Base-by-base conservation (phyloP, 2,113 vertebrate genomes). In the Melanerpes formicivorus region DNA sequence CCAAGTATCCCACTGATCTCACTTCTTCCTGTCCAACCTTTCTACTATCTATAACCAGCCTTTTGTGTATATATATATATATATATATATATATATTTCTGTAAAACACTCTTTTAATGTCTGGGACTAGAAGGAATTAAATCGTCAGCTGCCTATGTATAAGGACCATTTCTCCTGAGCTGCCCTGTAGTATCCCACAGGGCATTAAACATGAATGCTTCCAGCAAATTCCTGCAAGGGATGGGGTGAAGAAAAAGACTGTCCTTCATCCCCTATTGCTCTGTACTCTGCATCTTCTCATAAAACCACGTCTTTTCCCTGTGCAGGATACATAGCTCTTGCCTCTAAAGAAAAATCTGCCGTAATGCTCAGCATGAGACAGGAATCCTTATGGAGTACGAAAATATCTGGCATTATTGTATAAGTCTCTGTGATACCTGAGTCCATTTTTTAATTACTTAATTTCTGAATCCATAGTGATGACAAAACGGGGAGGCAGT, bases 1-100 rank as follows among this genome's bases (percentile, higher is more conserved):
- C 86, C 95, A 94, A 16, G 54, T 94, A 83, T 30, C 83, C 86
- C 1, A 9, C 88, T 85, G 72, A 66, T 74, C 44, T 82, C 52
- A 32, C 18, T 85, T 88, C 30, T 94, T 85, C 81, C 90, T 83
- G 14, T 65, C 76, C 90, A 91, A 69, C 22, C 16, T 10, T 23
- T 78, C 80, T 60, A 42, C 34, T 19, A 46, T 14, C 37, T 56
- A 22, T 32, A 21, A 80, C 42, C 55, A 73, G 16, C 5, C 6
- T 4, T 72, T 69, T 27, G 25, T 23, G 13, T 52, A 52, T 11
- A 55, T 55, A 55, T 4, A 54, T 52, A 52, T 11, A 55, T 55
- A 55, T 4, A 54, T 54, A 25, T 11, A 26, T 23, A 25, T 23
- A 55, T 14, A 26, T 34, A 56, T 29, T 56, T 58, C 6, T 54